Conservation (phyloP, 1,140 invertebrate species). For the Fopius arisanus region DNA sequence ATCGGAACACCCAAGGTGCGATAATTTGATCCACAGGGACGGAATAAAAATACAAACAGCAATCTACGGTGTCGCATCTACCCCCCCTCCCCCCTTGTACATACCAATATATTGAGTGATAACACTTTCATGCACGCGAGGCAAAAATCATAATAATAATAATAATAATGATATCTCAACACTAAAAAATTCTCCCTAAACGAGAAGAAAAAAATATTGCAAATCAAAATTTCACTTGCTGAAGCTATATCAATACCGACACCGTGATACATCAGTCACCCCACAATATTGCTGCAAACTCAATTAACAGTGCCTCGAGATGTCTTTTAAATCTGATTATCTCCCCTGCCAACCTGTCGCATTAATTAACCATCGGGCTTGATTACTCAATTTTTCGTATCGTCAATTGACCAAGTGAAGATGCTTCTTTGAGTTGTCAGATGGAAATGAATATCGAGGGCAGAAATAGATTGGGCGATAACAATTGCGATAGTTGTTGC, state of each 20-base stretch:
- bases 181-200: no score
- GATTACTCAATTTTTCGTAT: background rate
- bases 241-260: background rate
- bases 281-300: background rate
- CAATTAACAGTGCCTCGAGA: background rate
- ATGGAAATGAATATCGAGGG: background rate
- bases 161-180: no score
- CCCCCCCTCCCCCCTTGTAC: no score
- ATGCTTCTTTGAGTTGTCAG: background rate
- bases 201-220: background rate
- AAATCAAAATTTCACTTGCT: background rate
- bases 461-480: background rate
- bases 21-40: background rate
- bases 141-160: no score
- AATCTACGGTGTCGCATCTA: background rate
- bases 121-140: no score
- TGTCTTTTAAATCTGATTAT: constrained; percentile 4
- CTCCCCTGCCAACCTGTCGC: background rate
- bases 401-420: background rate
- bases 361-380: background rate
- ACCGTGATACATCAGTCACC: background rate
- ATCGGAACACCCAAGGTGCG: background rate
- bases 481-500: no score
- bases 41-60: background rate
- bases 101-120: no score